A percentile compares a stretch with the other conserved stretches of the same genome.
These are phyloP conservation scores for Heliothis subflexa DNA, from an alignment of 1,140 invertebrate species.

Conservation along the genomic window DNA sequence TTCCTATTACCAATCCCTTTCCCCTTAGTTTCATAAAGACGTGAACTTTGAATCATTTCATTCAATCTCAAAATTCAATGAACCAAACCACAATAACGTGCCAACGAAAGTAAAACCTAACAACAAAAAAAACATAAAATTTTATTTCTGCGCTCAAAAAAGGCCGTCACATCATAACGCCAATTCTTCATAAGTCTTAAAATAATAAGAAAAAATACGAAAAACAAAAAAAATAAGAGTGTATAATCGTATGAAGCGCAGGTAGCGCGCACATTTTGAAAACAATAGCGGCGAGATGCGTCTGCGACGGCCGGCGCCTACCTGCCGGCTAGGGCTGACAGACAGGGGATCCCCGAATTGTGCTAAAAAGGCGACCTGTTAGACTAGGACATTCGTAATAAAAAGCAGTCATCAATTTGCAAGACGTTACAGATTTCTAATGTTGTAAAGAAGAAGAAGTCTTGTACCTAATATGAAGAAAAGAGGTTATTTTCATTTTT, in stretches of 20 bases:
- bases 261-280: conserved; percentile 47
- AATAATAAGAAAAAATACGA: conserved; percentile 1
- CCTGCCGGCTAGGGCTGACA: conserved; percentile 38
- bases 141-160: conserved; percentile 15
- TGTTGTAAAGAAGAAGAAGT: no score
- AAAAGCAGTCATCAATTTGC: no score
- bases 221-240: conserved; percentile 22
- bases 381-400: not conserved
- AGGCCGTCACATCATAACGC: conserved; percentile 27
- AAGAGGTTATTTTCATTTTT: no score
- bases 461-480: no score
- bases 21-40: not conserved
- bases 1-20: no score
- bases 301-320: conserved; percentile 44
- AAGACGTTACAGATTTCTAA: no score
- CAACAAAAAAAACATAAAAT: not conserved
- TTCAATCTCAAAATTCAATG: not conserved
- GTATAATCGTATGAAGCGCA: conserved; percentile 47
- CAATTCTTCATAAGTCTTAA: conserved; percentile 39
- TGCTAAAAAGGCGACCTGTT: not conserved
- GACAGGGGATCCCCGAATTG: not conserved
- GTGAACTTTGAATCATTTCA: not conserved
- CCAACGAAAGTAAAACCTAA: not conserved
- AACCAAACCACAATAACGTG: not conserved
- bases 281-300: conserved; percentile 47